Evolutionary conservation across 2,797 vertebrate genomes (phyloP), one percentile per base, ranked within the genome.

Genomic region (Anniella stebbinsi): DNA sequence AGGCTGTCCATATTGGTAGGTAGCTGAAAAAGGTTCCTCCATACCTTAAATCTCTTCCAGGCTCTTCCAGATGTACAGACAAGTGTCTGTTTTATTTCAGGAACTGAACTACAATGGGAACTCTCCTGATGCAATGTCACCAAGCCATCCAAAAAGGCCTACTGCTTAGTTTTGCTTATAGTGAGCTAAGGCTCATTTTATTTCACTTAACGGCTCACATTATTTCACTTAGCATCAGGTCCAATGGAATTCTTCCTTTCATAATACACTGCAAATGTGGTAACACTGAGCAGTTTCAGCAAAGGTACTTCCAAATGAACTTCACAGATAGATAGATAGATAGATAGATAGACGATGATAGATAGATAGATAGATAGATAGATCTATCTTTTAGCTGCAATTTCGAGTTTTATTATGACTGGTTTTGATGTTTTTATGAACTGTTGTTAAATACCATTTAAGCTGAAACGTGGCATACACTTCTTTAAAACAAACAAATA

Each of bases 161-260:
- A 87, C 0, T 38, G 2, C 69, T 93, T 95, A 2, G 0, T 89
- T 84, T 93, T 94, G 28, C 38, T 84, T 88, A 86, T 90, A 95
- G 93, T 95, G 93, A 94, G 70, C 54, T 0, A 0, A 89, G 75
- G 83, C 92, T 94, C 80, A 88, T 84, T 93, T 82, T 91, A 92
- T 94, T 92, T 96, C 93, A 96, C 92, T 95, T 95, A 0, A 0
- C 90, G 75, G 83, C 92, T 94, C 80, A 88, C 86, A 92, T 82
- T 91, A 92, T 94, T 92, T 96, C 93, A 96, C 92, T 95, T 95
- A 96, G 92, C 80, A 94, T 92, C 28, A 86, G 5, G 95, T 94
- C 90, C 92, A 77, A 2, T 60, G 72, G 94, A 94, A 91, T 91
- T 72, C 36, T 89, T 89, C 1, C 33, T 60, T 72, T 66, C 30